Conservation (phyloP, 2,113 vertebrate genomes). For the Nyctibius bracteatus region DNA sequence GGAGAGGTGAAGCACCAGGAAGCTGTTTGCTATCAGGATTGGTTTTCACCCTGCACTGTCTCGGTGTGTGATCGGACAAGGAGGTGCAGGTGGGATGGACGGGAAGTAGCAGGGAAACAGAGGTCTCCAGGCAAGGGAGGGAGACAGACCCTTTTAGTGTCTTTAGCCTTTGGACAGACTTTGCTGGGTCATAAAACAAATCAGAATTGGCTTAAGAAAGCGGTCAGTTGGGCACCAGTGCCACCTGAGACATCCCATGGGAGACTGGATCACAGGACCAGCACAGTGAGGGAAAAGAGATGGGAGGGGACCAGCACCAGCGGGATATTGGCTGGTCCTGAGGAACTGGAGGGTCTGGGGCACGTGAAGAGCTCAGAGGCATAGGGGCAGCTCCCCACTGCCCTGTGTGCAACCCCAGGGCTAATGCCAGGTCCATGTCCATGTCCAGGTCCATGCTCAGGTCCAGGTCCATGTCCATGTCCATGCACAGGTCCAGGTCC, state of each 20-base stretch:
- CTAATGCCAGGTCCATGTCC: background rate
- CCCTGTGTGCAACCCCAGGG: background rate
- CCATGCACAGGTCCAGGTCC: background rate
- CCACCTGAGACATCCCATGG: background rate
- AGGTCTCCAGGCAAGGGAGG: background rate
- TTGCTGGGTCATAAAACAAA: background rate
- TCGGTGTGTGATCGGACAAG: fast-evolving
- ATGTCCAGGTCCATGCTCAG: background rate
- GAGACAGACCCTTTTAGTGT: background rate
- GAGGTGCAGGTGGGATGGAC: background rate
- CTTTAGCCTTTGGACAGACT: background rate
- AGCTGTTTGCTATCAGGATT: background rate
- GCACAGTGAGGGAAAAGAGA: background rate
- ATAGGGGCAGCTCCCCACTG: background rate
- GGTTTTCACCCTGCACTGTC: background rate
- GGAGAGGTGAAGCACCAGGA: background rate
- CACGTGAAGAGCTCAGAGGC: background rate
- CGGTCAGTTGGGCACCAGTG: background rate
- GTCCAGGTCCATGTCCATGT: too few relatives aligned
- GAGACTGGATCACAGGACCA: background rate
- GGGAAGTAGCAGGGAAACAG: background rate
- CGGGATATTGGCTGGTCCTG: background rate
- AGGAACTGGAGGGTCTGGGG: background rate
- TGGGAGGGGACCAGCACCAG: background rate
- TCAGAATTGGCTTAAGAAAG: background rate